Base-by-base conservation (phyloP, 2,113 vertebrate species). In the Sterrhoptilus dennistouni region DNA sequence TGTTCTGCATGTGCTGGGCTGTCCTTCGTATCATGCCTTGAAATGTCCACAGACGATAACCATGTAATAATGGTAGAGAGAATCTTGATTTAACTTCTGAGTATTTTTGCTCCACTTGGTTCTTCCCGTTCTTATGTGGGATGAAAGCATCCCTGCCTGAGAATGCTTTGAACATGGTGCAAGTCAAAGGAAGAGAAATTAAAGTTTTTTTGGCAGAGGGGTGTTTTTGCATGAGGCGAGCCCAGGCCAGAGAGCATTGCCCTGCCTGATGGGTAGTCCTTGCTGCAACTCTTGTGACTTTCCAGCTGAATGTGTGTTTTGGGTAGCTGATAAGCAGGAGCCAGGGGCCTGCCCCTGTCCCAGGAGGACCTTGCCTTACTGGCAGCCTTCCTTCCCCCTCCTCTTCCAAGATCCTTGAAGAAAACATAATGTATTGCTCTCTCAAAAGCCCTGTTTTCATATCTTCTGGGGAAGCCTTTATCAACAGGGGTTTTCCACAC, bases 281-380 rank as follows among this genome's bases (percentile, higher is more conserved):
- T 95, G 53, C 78, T 81, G 68, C 82, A 95, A 14, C 33, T 78
- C 42, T 17, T 75, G 75, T 83, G 92, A 69, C 77, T 95, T 94
- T 82, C 23, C 84, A 91, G 84, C 76, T 94, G 44, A 86, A 81
- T 89, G 90, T 94, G 93, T 94, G 77, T 90, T 96, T 87, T 93
- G 86, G 78, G 88, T 54, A 75, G 74, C 90, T 91, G 96, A 97
- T 97, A 95, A 97, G 81, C 90, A 66, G n/a, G 64, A 93, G 77
- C 80, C 91, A 88, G 56, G 82, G 90, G 24, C 83, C 81, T 96
- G 92, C 77, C 88, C 70, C 85, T 91, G 75, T 84, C 94, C 93
- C 83, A 83, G 82, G 57, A 93, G 81, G 93, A 94, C 89, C 95
- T 88, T 87, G 85, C 50, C 60, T 89, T 69, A 40, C 53, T 90